Evolutionary conservation across 1,140 invertebrate species (phyloP), one percentile per base, ranked within the genome.

Genomic region (Goniozus legneri): DNA sequence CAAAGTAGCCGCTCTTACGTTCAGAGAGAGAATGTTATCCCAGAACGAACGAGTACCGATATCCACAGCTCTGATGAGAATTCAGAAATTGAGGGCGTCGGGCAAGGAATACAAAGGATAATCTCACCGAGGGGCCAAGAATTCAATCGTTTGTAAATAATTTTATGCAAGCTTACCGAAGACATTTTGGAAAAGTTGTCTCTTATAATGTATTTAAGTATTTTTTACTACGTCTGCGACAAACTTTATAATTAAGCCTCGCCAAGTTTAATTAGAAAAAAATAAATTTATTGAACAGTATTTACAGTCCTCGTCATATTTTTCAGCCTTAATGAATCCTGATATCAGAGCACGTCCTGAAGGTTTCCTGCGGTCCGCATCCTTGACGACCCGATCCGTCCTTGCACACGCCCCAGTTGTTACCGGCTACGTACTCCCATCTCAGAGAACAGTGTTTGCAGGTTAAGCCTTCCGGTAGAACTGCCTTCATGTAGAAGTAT

Each of bases 281-380:
- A 27, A 27, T 27, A 6, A 27, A 10, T 27, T n/a, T n/a, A n/a
- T n/a, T n/a, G n/a, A n/a, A n/a, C n/a, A n/a, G n/a, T n/a, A n/a
- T n/a, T n/a, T n/a, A n/a, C n/a, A n/a, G n/a, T n/a, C n/a, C n/a
- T n/a, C n/a, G n/a, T n/a, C n/a, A n/a, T n/a, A n/a, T 10, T 10
- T 27, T 27, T 37, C 8, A 37, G n/a, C n/a, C 2, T 32, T 44
- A 19, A 40, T 52, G 53, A 50, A 88, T 82, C 24, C 73, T 64
- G 38, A 87, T 78, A 65, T 87, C 85, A 3, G 84, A 79, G 64
- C 85, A 87, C 27, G 79, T 79, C 46, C 82, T 67, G 56, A 85
- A 88, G 3, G 74, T 77, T 66, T 88, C 84, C 57, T 84, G 82
- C 2, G 75, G 68, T 33, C 81, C 82, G 57, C 81, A 83, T 3